Percentiles rank a stretch among this genome's conserved stretches.
These are phyloP conservation scores for Gryllus bimaculatus DNA, from an alignment of 1,140 invertebrate species.

Conservation along the genomic window DNA sequence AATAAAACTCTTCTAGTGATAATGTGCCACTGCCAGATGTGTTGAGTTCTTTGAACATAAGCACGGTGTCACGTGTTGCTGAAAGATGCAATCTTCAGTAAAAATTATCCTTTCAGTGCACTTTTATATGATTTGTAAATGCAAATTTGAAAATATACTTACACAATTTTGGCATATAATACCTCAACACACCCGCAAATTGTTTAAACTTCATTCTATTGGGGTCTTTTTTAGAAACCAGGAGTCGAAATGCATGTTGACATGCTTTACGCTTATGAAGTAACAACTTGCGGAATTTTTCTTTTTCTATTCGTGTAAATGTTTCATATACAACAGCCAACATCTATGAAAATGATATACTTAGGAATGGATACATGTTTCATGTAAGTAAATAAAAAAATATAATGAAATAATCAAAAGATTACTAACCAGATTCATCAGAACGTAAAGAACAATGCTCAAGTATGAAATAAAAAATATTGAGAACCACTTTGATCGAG, in stretches of 20 bases:
- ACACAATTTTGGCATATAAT: conserved; percentile 67
- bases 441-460: conserved; percentile 72
- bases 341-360: conserved; percentile 45
- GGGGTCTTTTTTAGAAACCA: conserved; percentile 63
- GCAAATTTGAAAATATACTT: conserved; percentile 27
- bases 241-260: conserved; percentile 67
- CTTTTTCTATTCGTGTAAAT: conserved; percentile 77
- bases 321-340: conserved; percentile 85
- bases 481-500: conserved; percentile 67
- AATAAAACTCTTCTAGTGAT: conserved; percentile 63
- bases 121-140: not conserved
- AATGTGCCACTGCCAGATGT: conserved; percentile 52
- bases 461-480: conserved; percentile 82
- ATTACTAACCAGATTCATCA: conserved; percentile 58
- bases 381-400: not conserved
- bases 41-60: conserved; percentile 76
- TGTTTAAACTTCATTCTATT: conserved; percentile 59
- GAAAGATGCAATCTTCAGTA: conserved; percentile 24
- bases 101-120: not conserved
- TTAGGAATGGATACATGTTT: not conserved
- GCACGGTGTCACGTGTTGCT: conserved; percentile 65
- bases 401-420: not conserved
- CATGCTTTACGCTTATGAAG: conserved; percentile 77
- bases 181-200: conserved; percentile 71
- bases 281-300: conserved; percentile 76